A percentile compares a stretch with the other conserved stretches of the same genome.
Conservation (phyloP, 2,888 invertebrate genomes). For the Xylota sylvarum region DNA sequence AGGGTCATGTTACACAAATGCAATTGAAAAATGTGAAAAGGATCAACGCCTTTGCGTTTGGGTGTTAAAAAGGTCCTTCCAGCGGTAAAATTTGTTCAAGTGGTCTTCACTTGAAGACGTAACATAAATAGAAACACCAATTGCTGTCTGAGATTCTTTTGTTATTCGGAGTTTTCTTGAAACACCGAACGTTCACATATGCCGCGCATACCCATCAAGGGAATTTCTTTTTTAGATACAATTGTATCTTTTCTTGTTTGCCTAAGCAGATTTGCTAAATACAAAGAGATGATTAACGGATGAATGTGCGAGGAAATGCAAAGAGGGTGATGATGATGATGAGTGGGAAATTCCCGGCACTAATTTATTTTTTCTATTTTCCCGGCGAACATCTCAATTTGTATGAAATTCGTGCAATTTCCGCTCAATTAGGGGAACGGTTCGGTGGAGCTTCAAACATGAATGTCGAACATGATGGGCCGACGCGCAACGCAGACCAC, state of each 20-base stretch:
- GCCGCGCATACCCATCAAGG: slow-evolving; percentile 20
- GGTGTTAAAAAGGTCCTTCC: slow-evolving; percentile 64
- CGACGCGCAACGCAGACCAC: slow-evolving; percentile 15
- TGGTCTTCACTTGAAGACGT: slow-evolving; percentile 56
- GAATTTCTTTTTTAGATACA: background rate
- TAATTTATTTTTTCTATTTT: slow-evolving; percentile 27
- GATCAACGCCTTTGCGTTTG: slow-evolving; percentile 60
- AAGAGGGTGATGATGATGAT: slow-evolving; percentile 38
- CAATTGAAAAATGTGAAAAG: slow-evolving; percentile 54
- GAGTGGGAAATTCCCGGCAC: slow-evolving; percentile 56
- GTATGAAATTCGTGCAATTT: slow-evolving; percentile 42
- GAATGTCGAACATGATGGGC: slow-evolving; percentile 49
- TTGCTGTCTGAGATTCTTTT: background rate
- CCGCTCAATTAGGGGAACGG: slow-evolving; percentile 29
- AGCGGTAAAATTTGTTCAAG: slow-evolving; percentile 41
- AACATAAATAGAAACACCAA: slow-evolving; percentile 42
- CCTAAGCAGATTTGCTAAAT: slow-evolving; percentile 48
- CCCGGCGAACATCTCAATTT: slow-evolving; percentile 29
- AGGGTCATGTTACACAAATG: slow-evolving; percentile 62
- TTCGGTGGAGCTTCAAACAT: slow-evolving; percentile 37
- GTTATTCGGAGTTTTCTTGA: background rate
- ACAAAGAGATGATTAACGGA: slow-evolving; percentile 50
- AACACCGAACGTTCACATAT: slow-evolving; percentile 40
- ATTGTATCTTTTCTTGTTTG: slow-evolving; percentile 17
- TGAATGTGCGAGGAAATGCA: slow-evolving; percentile 21